A percentile compares a stretch with the other conserved stretches of the same genome.
Conservation (phyloP, 2,888 invertebrate genomes). For the Aphidoletes aphidimyza region DNA sequence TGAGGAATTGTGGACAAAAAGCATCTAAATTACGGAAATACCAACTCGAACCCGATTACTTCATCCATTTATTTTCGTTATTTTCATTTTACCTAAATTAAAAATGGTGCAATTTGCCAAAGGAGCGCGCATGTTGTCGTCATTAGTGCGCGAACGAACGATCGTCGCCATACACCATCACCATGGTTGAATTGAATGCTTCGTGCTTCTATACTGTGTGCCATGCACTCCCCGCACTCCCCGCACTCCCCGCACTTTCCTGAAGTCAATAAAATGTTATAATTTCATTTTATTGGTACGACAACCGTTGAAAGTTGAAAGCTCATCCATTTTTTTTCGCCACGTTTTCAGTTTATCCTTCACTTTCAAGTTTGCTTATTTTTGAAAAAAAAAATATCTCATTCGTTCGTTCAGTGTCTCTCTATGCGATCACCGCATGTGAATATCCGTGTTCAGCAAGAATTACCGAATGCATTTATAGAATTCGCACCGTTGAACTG, state of each 20-base stretch:
- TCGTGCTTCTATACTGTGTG: background rate
- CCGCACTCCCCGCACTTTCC: background rate
- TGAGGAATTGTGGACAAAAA: slow-evolving; percentile 19
- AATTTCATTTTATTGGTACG: slow-evolving; percentile 50
- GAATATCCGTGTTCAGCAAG: background rate
- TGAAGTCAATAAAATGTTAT: slow-evolving; percentile 37
- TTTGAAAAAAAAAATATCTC: no score
- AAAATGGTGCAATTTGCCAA: slow-evolving; percentile 43
- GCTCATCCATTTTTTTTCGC: slow-evolving; percentile 24
- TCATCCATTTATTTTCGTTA: slow-evolving; percentile 51
- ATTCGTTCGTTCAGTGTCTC: background rate
- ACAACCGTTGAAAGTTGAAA: slow-evolving; percentile 37
- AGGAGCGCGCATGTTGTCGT: slow-evolving; percentile 49
- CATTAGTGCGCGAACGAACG: slow-evolving; percentile 27
- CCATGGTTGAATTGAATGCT: slow-evolving; percentile 26
- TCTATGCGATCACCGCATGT: background rate
- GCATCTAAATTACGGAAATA: slow-evolving; percentile 37
- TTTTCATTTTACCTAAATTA: slow-evolving; percentile 50
- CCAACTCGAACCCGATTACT: slow-evolving; percentile 50
- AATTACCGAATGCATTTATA: slow-evolving; percentile 35
- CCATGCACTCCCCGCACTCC: background rate
- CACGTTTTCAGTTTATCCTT: slow-evolving; percentile 21
- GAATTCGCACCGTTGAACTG: slow-evolving; percentile 40
- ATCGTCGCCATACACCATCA: slow-evolving; percentile 34
- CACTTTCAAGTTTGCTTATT: background rate